Evolutionary conservation across 2,113 vertebrate species (phyloP), one percentile per base, ranked within the genome.

Genomic region (Elgaria multicarinata): DNA sequence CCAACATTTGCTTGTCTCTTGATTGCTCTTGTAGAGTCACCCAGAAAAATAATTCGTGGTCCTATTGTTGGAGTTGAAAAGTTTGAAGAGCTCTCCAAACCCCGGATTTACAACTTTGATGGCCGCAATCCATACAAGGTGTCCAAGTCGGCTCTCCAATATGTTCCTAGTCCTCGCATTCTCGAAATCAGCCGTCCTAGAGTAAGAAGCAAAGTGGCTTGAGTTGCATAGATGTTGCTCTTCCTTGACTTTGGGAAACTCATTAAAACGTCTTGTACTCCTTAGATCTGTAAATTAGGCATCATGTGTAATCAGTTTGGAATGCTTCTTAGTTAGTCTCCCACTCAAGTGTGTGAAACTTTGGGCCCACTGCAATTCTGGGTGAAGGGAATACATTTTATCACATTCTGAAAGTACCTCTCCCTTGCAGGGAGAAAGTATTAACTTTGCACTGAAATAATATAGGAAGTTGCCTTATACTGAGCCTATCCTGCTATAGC

Each of bases 151-250:
- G 90, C 96, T 6, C 88, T 94, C 87, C 83, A 53, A 12, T 95
- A 95, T 0, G 90, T 16, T 36, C 90, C 95, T 0, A 94, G 95
- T 42, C 88, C 95, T 0, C 95, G 94, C 16, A 83, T 96, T 26
- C 46, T 66, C 0, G 95, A 96, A 89, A 95, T 97, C 0, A 94
- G 95, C 24, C 85, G 26, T 31, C 96, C 96, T 4, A 92, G 42
- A 20, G 18, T 92, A 71, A 88, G 85, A 83, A 92, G 44, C 82
- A 95, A 36, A 67, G 53, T 6, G 6, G 16, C 66, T 22, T 79
- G 67, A 93, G 50, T 53, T 76, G 36, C 92, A 74, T 50, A 93
- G 4, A 9, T 36, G 69, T 2, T 28, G 16, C 39, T 24, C 16
- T 46, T 84, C 12, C 39, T 16, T 53, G 42, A 3, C 0, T 7